Conservation (phyloP, 2,888 invertebrate species). For the Cremastinae sp. region DNA sequence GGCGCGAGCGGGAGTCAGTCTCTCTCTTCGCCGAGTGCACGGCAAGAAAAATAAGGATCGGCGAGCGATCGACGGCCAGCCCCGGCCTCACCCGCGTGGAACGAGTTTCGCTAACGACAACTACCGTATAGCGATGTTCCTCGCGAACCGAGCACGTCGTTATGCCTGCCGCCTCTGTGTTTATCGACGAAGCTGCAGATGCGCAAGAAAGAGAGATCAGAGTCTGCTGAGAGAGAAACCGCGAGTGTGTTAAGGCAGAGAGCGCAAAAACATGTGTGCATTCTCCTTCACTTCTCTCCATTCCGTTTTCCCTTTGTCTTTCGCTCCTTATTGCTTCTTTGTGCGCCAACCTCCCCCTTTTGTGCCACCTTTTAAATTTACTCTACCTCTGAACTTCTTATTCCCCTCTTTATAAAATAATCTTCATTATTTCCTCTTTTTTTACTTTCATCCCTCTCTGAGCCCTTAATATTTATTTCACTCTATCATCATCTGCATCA, state of each 20-base stretch:
- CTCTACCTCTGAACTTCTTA: background rate
- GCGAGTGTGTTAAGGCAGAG: slow-evolving; percentile 1
- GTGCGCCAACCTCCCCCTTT: no score
- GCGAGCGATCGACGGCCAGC: slow-evolving; percentile 64
- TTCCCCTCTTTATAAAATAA: background rate
- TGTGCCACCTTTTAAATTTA: no score
- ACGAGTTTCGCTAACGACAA: slow-evolving; percentile 73
- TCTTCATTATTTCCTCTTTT: background rate
- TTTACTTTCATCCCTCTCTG: background rate
- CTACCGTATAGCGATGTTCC: slow-evolving; percentile 64
- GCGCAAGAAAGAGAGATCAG: background rate
- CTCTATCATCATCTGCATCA: no score
- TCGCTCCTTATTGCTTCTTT: no score
- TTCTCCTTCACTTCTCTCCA: slow-evolving; percentile 15
- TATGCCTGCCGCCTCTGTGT: slow-evolving; percentile 6
- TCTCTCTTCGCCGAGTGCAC: slow-evolving; percentile 46
- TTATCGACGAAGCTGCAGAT: slow-evolving; percentile 11
- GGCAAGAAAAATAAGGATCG: slow-evolving; percentile 69
- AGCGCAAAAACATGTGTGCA: slow-evolving; percentile 11
- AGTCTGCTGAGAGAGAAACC: no score
- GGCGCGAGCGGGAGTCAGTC: slow-evolving; percentile 64
- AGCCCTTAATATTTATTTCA: no score
- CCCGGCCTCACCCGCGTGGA: slow-evolving; percentile 65
- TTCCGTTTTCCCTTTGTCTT: slow-evolving; percentile 11
- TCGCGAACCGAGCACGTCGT: slow-evolving; percentile 28